A percentile compares a stretch with the other conserved stretches of the same genome.
Evolutionary conservation across 1,140 invertebrate genomes (phyloP).

Genomic region (Apis laboriosa): DNA sequence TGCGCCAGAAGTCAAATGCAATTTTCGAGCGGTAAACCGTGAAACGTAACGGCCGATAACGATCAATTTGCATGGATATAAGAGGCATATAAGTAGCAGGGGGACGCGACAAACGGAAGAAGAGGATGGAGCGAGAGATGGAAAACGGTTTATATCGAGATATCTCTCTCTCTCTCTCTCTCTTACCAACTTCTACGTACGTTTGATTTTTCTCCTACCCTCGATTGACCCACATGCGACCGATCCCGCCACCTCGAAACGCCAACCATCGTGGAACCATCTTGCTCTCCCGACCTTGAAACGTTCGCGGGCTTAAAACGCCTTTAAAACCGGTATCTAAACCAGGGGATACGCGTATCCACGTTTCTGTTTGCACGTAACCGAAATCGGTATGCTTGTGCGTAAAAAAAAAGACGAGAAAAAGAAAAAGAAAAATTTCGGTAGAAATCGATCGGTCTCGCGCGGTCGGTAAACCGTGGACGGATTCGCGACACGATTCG

Average conservation of each 20-base stretch:
- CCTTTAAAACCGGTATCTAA: constrained; percentile 66
- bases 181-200: too few relatives aligned
- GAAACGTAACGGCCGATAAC: constrained; percentile 55
- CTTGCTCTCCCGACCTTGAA: constrained; percentile 53
- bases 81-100: constrained; percentile 27
- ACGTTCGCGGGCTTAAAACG: constrained; percentile 59
- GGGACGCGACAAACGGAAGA: constrained; percentile 35
- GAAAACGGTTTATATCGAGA: background rate
- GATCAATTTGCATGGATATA: constrained; percentile 65
- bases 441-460: too few relatives aligned
- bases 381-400: background rate
- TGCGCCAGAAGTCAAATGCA: constrained; percentile 40
- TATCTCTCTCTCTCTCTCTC: too few relatives aligned
- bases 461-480: too few relatives aligned
- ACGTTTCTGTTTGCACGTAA: constrained; percentile 29
- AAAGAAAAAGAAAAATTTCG: too few relatives aligned
- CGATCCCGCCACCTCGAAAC: constrained; percentile 27
- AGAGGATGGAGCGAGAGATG: background rate
- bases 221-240: constrained; percentile 45
- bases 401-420: too few relatives aligned
- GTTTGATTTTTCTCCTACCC: constrained; percentile 47
- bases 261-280: background rate
- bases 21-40: constrained; percentile 40
- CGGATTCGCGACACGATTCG: too few relatives aligned
- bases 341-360: constrained; percentile 1